A percentile compares a stretch with the other conserved stretches of the same genome.
Evolutionary conservation across 2,797 vertebrate species (phyloP).

Genomic region (Amblyopsis hoosieri): DNA sequence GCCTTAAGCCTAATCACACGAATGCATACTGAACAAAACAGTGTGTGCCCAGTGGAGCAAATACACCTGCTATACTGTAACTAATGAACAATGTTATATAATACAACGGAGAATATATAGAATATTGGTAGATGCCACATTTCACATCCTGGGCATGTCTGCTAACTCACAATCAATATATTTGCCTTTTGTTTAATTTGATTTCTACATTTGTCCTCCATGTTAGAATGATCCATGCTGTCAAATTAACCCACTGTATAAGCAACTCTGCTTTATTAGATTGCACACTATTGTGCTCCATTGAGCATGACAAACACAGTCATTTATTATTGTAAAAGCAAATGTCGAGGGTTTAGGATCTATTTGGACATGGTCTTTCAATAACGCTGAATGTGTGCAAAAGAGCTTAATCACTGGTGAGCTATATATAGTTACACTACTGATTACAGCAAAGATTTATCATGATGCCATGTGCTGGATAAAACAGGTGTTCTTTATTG

Average conservation of each 20-base stretch:
- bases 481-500: slow-evolving; percentile 11
- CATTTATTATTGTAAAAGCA: slow-evolving; percentile 30
- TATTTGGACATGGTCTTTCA: slow-evolving; percentile 27
- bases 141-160: too few species aligned
- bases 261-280: slow-evolving; percentile 21
- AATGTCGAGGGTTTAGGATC: slow-evolving; percentile 7
- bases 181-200: too few species aligned
- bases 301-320: slow-evolving; percentile 16
- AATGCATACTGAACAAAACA: too few species aligned
- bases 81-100: too few species aligned
- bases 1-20: too few species aligned
- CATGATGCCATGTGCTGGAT: slow-evolving; percentile 23
- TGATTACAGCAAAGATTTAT: slow-evolving; percentile 21
- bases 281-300: slow-evolving; percentile 16
- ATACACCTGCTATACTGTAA: too few species aligned
- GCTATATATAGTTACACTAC: slow-evolving; percentile 22
- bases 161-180: too few species aligned
- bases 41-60: too few species aligned
- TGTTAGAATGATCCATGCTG: neutral
- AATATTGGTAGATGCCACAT: too few species aligned
- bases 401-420: slow-evolving; percentile 32
- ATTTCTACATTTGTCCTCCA: neutral
- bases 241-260: slow-evolving; percentile 9
- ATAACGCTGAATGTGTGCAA: slow-evolving; percentile 29
- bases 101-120: too few species aligned